A percentile compares a stretch with the other conserved stretches of the same genome.
Conservation (phyloP, 2,888 invertebrate species). For the Ferrisia virgata region DNA sequence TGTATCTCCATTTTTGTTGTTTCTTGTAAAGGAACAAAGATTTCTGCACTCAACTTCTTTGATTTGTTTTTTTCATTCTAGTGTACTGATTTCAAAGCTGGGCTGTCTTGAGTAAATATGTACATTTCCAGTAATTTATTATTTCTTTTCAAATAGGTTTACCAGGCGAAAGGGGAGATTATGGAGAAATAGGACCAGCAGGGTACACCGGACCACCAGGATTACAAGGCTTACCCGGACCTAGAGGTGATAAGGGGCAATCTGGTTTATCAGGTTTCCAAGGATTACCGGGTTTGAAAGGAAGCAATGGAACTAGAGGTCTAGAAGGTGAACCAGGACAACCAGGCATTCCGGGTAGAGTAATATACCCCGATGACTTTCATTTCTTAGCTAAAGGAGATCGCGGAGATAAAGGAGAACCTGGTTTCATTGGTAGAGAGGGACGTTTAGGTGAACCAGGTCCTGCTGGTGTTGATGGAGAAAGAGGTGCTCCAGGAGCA, state of each 20-base stretch:
- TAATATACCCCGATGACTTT: not conserved
- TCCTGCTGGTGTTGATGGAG: conserved; percentile 50
- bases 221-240: conserved; percentile 53
- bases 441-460: conserved; percentile 51
- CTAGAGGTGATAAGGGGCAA: conserved; percentile 55
- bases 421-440: conserved; percentile 57
- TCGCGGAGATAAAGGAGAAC: conserved; percentile 53
- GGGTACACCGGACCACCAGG: conserved; percentile 50
- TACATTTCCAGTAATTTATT: too few relatives aligned
- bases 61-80: too few relatives aligned
- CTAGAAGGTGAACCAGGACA: not conserved
- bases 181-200: conserved; percentile 54
- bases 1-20: too few relatives aligned
- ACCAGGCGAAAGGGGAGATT: conserved; percentile 57
- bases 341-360: conserved; percentile 43
- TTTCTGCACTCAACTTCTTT: too few relatives aligned
- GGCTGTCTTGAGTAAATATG: too few relatives aligned
- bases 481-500: conserved; percentile 51
- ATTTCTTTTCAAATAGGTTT: too few relatives aligned
- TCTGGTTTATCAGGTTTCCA: conserved; percentile 52
- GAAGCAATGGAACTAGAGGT: conserved; percentile 42
- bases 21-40: too few relatives aligned
- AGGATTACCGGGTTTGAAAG: conserved; percentile 45
- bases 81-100: too few relatives aligned
- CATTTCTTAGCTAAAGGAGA: conserved; percentile 53